Conservation (phyloP, 2,113 vertebrate genomes). For the Calypte anna region DNA sequence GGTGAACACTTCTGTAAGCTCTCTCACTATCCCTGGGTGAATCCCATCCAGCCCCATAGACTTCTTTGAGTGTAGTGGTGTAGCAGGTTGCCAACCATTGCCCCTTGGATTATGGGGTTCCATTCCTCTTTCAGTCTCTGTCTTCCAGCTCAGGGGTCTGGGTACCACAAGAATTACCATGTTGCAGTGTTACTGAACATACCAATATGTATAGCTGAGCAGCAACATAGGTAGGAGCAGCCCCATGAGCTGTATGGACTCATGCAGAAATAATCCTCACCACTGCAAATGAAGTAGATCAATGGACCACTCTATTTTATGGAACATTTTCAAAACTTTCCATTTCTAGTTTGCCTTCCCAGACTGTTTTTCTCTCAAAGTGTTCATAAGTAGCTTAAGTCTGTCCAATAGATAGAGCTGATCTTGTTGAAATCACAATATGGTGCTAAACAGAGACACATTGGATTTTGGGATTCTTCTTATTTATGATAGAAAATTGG, state of each 20-base stretch:
- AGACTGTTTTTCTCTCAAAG: rapidly evolving
- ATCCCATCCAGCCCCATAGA: background rate
- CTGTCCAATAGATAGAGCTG: background rate
- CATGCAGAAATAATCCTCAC: too few relatives aligned
- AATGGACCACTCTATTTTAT: background rate
- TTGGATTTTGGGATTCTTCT: background rate
- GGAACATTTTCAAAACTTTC: background rate
- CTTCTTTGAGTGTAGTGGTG: too few relatives aligned
- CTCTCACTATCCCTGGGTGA: background rate
- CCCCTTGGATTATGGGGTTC: too few relatives aligned
- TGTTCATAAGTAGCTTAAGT: background rate
- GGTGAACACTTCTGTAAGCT: background rate
- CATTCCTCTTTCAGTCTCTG: too few relatives aligned
- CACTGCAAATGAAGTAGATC: too few relatives aligned
- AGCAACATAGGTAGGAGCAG: too few relatives aligned
- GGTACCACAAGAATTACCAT: too few relatives aligned
- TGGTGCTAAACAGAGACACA: background rate
- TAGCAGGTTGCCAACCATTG: too few relatives aligned
- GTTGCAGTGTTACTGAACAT: too few relatives aligned
- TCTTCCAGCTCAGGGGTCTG: too few relatives aligned
- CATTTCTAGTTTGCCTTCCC: background rate
- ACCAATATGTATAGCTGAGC: too few relatives aligned
- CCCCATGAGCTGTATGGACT: too few relatives aligned
- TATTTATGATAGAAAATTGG: background rate
- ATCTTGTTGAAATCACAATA: background rate